Conservation (phyloP, 2,888 invertebrate species). For the Philereme vetulata region DNA sequence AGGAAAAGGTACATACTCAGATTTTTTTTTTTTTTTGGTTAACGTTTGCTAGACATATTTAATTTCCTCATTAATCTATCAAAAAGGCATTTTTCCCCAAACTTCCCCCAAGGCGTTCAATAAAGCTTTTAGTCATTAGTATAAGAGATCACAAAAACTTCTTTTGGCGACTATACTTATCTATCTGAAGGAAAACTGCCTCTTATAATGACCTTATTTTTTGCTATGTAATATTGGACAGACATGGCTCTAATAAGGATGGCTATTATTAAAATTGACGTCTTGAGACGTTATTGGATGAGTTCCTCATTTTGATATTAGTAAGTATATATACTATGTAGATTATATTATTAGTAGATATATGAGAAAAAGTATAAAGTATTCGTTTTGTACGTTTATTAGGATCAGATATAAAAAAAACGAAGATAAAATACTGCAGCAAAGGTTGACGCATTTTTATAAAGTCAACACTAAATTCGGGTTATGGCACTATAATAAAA, state of each 20-base stretch:
- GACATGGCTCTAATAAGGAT: slow-evolving; percentile 22
- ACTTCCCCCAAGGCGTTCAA: slow-evolving; percentile 13
- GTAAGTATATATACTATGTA: too few relatives aligned
- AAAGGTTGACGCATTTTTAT: too few relatives aligned
- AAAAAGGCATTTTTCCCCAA: slow-evolving; percentile 7
- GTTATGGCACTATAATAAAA: too few relatives aligned
- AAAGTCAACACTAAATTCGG: too few relatives aligned
- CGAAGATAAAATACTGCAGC: too few relatives aligned
- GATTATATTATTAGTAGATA: too few relatives aligned
- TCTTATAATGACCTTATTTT: slow-evolving; percentile 49
- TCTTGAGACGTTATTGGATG: neutral
- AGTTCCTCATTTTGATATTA: neutral
- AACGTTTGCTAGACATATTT: too few relatives aligned
- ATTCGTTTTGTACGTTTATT: too few relatives aligned
- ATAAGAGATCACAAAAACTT: slow-evolving; percentile 29
- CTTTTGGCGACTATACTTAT: slow-evolving; percentile 38
- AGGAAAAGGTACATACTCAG: too few relatives aligned
- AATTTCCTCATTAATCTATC: slow-evolving; percentile 4
- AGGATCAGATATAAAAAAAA: too few relatives aligned
- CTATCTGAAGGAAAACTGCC: slow-evolving; percentile 45
- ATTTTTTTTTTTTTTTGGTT: too few relatives aligned
- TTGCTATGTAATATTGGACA: slow-evolving; percentile 38
- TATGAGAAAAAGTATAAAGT: too few relatives aligned
- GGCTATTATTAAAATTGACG: slow-evolving; percentile 32
- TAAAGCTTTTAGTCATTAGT: slow-evolving; percentile 19